Conservation (phyloP, 2,797 vertebrate species). For the Thamnophis elegans region DNA sequence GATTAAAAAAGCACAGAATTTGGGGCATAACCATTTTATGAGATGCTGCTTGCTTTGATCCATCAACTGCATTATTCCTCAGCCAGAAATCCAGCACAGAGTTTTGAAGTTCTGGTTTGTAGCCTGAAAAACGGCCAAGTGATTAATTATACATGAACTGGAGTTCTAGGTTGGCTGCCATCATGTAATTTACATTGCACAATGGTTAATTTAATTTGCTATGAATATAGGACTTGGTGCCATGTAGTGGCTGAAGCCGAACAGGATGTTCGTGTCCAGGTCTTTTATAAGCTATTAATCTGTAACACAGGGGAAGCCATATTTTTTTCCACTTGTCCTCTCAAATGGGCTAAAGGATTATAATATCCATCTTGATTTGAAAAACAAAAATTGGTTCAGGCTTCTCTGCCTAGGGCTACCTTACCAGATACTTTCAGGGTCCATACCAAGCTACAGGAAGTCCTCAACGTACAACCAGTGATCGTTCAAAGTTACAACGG, state of each 20-base stretch:
- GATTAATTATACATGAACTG: background rate
- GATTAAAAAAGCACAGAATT: background rate
- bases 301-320: background rate
- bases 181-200: background rate
- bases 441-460: background rate
- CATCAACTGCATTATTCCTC: background rate
- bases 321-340: background rate
- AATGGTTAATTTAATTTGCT: background rate
- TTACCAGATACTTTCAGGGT: background rate
- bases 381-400: background rate
- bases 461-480: background rate
- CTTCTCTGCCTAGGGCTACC: background rate
- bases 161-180: background rate
- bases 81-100: background rate
- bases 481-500: background rate
- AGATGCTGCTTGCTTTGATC: background rate
- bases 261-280: background rate
- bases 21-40: background rate
- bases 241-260: background rate
- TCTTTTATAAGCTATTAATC: background rate
- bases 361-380: background rate
- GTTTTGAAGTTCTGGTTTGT: background rate
- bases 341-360: background rate
- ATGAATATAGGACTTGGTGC: background rate
- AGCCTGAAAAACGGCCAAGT: background rate